Conservation (phyloP, 2,888 invertebrate genomes). For the Leucophenga maculata region DNA sequence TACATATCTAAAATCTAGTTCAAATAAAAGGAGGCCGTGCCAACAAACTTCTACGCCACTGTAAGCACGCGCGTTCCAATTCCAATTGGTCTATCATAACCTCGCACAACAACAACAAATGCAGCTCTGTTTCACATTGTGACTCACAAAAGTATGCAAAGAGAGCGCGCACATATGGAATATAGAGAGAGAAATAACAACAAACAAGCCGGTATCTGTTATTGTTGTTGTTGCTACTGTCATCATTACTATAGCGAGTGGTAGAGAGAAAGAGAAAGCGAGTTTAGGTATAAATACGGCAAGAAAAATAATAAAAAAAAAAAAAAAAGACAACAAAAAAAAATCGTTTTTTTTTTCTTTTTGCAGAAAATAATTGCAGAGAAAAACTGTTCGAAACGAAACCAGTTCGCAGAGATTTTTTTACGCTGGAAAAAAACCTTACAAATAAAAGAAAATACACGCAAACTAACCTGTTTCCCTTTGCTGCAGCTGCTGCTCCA, state of each 20-base stretch:
- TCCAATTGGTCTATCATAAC: conserved; percentile 55
- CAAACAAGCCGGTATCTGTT: conserved; percentile 58
- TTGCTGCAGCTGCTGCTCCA: conserved; percentile 26
- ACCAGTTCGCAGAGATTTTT: conserved; percentile 51
- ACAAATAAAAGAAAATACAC: no score
- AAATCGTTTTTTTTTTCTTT: conserved; percentile 23
- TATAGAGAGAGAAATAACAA: conserved; percentile 37
- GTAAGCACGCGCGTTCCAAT: conserved; percentile 57
- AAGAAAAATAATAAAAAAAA: conserved; percentile 13
- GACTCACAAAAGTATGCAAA: conserved; percentile 39
- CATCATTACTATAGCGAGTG: neutral
- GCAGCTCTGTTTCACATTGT: conserved; percentile 58
- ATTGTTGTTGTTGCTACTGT: conserved; percentile 37
- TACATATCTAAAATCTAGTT: conserved; percentile 28
- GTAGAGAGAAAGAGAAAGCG: conserved; percentile 18
- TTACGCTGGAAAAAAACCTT: neutral
- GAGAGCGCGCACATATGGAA: no score
- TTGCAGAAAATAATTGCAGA: neutral
- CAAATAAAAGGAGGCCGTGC: conserved; percentile 6
- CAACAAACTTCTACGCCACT: conserved; percentile 44
- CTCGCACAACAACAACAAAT: conserved; percentile 58
- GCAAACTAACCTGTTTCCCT: conserved; percentile 59
- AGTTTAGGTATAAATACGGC: neutral
- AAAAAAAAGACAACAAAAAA: conserved; percentile 29
- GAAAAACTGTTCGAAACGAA: conserved; percentile 13